Evolutionary conservation across 2,888 invertebrate species (phyloP).

Genomic region (Polydrusus tereticollis): DNA sequence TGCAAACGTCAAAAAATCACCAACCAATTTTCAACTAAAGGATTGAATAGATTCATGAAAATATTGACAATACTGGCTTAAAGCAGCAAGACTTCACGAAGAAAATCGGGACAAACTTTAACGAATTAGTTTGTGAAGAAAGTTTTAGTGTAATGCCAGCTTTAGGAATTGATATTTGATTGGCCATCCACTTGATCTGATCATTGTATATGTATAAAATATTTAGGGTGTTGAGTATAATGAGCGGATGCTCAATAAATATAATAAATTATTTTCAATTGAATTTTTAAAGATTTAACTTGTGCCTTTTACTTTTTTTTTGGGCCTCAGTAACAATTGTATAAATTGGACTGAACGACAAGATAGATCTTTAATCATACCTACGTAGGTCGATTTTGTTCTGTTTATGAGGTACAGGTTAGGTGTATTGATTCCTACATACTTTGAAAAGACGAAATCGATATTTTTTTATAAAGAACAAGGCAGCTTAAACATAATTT

Average conservation of each 20-base stretch:
- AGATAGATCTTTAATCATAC: too few relatives aligned
- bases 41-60: too few relatives aligned
- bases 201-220: neutral
- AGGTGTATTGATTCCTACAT: neutral
- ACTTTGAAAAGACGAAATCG: neutral
- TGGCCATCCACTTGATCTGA: too few relatives aligned
- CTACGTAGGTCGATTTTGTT: neutral
- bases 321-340: neutral
- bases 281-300: slow-evolving; percentile 9
- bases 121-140: too few relatives aligned
- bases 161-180: too few relatives aligned
- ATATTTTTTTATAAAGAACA: neutral
- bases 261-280: slow-evolving; percentile 14
- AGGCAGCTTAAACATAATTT: neutral
- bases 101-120: too few relatives aligned
- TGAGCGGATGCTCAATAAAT: neutral
- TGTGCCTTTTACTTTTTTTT: slow-evolving; percentile 6
- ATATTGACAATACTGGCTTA: too few relatives aligned
- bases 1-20: too few relatives aligned
- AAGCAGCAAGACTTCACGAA: too few relatives aligned
- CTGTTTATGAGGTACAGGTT: neutral
- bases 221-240: neutral
- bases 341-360: too few relatives aligned
- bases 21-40: too few relatives aligned
- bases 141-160: too few relatives aligned